Evolutionary conservation across 2,888 invertebrate species (phyloP), one percentile per base, ranked within the genome.

Genomic region (Callimorpha dominula): DNA sequence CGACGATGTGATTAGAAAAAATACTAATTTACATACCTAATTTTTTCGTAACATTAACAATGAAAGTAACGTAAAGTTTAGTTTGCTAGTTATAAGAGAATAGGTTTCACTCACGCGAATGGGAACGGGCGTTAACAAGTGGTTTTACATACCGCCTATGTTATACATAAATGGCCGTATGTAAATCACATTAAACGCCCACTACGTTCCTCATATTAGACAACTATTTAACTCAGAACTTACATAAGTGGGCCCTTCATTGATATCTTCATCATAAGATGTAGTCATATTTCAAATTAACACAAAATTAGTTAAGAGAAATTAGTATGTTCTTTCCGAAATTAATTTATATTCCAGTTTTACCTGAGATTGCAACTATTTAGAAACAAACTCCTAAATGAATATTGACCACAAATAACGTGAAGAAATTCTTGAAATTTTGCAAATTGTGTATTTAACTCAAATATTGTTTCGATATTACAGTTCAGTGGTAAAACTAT

Each of bases 1-100:
- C 89, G 85, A 70, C 71, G 52, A 57, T 84, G 83, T 82, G 85
- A 85, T 86, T 84, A 80, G 69, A 82, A 87, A 60, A 91, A 91
- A 91, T 86, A 88, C 65, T 74, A 43, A 74, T 71, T 71, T 63
- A 67, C 67, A 71, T 71, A 1, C 5, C 42, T 63, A 57, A 65
- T 57, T 68, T 65, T 71, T 60, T 12, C 15, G 9, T 63, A 15
- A 64, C 17, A n/a, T 65, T 67, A 62, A 20, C 11, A 15, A 12
- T 9, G 46, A 49, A 20, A 71, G 11, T 42, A 11, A 62, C 60
- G 31, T n/a, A n/a, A 31, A 60, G 60, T 57, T 68, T 57, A 7
- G 40, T 52, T 42, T 17, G 42, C 50, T 40, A 42, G n/a, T 40
- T 12, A 60, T 31, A 31, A 4, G 12, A 52, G 4, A 52, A 67